A percentile compares a stretch with the other conserved stretches of the same genome.
phyloP scores from a whole-genome alignment of 2,113 vertebrate genomes.

The Prunella fulvescens region DNA sequence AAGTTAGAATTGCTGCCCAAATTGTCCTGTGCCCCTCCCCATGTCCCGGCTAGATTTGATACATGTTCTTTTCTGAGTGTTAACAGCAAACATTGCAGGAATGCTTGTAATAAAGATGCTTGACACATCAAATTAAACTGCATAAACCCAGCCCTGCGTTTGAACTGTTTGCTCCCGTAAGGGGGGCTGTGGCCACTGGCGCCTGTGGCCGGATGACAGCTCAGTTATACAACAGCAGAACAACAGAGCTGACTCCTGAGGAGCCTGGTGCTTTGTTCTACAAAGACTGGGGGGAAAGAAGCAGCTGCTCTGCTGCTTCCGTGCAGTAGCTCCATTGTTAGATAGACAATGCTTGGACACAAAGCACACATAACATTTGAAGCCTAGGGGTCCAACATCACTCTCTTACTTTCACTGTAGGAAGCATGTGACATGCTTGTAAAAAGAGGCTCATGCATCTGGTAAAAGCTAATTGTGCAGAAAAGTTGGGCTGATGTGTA shows the following conservation, averaged over 20 bases:
- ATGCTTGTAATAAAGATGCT: background rate
- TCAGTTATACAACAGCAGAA: slow-evolving; percentile 17
- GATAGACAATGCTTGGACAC: background rate
- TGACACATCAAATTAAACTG: background rate
- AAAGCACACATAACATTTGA: slow-evolving; percentile 8
- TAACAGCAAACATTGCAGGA: slow-evolving; percentile 1
- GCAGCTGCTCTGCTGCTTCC: background rate
- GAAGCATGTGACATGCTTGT: background rate
- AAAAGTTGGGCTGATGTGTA: background rate
- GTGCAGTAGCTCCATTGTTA: slow-evolving; percentile 39
- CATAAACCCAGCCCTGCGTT: background rate
- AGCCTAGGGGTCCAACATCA: background rate
- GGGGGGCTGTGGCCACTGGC: background rate
- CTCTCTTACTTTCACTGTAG: slow-evolving; percentile 18
- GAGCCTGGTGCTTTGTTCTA: slow-evolving; percentile 45
- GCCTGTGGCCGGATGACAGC: slow-evolving; percentile 5
- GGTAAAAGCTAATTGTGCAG: background rate
- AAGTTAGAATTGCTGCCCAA: background rate
- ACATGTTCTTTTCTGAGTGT: background rate
- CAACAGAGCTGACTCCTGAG: slow-evolving; percentile 34
- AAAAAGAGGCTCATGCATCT: background rate
- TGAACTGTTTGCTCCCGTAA: background rate
- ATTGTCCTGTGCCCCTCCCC: background rate
- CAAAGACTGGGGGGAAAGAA: slow-evolving; percentile 26
- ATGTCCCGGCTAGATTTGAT: background rate